Evolutionary conservation across 1,140 invertebrate genomes (phyloP), one percentile per base, ranked within the genome.

Genomic region (Caenorhabditis remanei): DNA sequence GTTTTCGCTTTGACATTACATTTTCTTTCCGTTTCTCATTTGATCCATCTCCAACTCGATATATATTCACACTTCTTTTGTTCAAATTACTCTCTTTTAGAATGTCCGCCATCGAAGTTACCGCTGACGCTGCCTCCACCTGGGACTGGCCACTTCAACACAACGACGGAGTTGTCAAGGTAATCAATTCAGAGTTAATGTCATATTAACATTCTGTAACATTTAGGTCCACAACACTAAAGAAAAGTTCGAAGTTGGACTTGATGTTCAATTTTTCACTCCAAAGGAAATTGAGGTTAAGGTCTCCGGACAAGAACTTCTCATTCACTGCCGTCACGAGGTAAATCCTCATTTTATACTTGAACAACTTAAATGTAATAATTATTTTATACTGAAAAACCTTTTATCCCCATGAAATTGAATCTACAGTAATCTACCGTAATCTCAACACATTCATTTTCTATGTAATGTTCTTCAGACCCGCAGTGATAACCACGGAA

Each of bases 301-400:
- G 87, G 91, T 92, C 21, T 86, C 88, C 40, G 90, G 90, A 21
- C 75, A 91, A 16, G 87, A 91, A 21, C 71, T 92, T 40, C 85
- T 92, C 24, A 90, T 92, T 61, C 85, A 92, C 84, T 92, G 91
- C 88, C 88, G 88, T 56, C 91, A 92, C 85, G 91, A 92, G 63
- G 86, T 84, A 46, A 46, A 32, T 53, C 16, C 2, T 14, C 9
- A 53, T 11, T 53, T 53, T 53, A 16, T 53, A 32, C 16, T 53
- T 8, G 16, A 14, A 11, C 11, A 8, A 53, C 50, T 53, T 11
- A 14, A 14, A 3, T 8, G 50, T 3, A 53, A 53, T 14, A 14
- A 53, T 16, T 14, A 53, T 14, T 53, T 53, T 53, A 14, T 11
- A 16, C 9, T 53, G 11, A 9, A 3, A 53, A 53, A 16, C 50